Base-by-base conservation (phyloP, 2,113 vertebrate species). In the Furnarius figulus region DNA sequence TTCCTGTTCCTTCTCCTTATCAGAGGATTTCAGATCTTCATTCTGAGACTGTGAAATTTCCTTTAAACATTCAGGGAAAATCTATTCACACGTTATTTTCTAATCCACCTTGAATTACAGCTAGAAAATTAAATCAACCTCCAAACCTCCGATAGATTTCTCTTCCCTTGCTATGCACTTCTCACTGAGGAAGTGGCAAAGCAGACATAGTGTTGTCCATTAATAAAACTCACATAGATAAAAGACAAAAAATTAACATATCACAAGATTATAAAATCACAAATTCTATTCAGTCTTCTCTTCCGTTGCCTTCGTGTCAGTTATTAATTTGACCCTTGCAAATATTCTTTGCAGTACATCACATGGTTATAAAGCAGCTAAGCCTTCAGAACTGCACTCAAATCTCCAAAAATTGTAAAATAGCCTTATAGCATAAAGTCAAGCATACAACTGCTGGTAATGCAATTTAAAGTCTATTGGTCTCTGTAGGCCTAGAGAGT, bases 271-370 rank as follows among this genome's bases (percentile, higher is more conserved):
- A 91, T 90, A 63, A 94, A 96, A 93, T 91, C 90, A 55, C 78
- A 88, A 94, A 90, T 97, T 91, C 78, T 80, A 61, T 93, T 95
- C 71, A 82, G 58, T 76, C 72, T 94, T 89, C 89, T 95, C 24
- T 84, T 95, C 68, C 73, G 78, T 83, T 80, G 35, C 85, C 27
- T 90, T 84, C 75, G 59, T 71, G 78, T 58, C 85, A 90, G 85
- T 95, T 96, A 96, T 70, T 97, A 95, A 80, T 95, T 91, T 93
- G 78, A 95, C 93, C 95, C 94, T 92, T 91, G 70, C 53, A 94
- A 91, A 87, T 79, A 89, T 35, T 89, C 71, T 92, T 96, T 74
- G 71, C 72, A 73, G 74, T 62, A 73, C 3, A 0, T 95, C 89
- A 85, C 46, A 66, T 59, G 87, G 67, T 90, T 88, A 89, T 81